phyloP scores from a whole-genome alignment of 2,888 invertebrate genomes.

The Epirrita christyi region DNA sequence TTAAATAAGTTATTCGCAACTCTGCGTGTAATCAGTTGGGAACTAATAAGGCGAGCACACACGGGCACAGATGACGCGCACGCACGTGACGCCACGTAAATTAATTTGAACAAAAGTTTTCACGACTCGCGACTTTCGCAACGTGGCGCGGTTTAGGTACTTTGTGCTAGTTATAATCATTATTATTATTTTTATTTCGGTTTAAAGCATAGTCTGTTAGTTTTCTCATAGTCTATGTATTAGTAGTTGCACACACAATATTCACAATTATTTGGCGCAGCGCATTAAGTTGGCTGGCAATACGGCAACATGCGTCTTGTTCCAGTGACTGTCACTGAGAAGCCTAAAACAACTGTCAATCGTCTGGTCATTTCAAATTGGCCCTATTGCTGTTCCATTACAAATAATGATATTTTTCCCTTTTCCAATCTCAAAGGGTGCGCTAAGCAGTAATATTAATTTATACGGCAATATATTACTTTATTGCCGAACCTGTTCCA shows the following conservation, averaged over 20 bases:
- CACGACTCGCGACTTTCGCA: not conserved
- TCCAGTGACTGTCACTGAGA: too few relatives aligned
- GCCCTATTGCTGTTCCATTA: not conserved
- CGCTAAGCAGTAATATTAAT: slow-evolving; percentile 36
- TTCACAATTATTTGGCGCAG: too few relatives aligned
- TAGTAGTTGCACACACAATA: too few relatives aligned
- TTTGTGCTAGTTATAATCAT: not conserved
- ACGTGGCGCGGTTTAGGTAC: slow-evolving; percentile 7
- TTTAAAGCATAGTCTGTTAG: too few relatives aligned
- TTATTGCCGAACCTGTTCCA: slow-evolving; percentile 31
- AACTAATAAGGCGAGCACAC: slow-evolving; percentile 41
- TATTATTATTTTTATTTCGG: too few relatives aligned
- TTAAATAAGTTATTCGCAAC: slow-evolving; percentile 40
- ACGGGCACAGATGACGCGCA: slow-evolving; percentile 24
- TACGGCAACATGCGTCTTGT: too few relatives aligned
- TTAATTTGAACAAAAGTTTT: slow-evolving; percentile 30
- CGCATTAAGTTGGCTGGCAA: too few relatives aligned
- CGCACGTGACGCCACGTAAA: slow-evolving; percentile 25
- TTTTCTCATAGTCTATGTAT: too few relatives aligned
- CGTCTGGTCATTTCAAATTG: too few relatives aligned
- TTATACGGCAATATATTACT: slow-evolving; percentile 37
- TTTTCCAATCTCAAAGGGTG: slow-evolving; percentile 16
- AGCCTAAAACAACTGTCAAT: not conserved
- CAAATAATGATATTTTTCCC: slow-evolving; percentile 9
- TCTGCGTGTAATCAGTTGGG: slow-evolving; percentile 39